Evolutionary conservation across 2,797 vertebrate genomes (phyloP), one percentile per base, ranked within the genome.

Genomic region (Sebastiscus albofasciatus): DNA sequence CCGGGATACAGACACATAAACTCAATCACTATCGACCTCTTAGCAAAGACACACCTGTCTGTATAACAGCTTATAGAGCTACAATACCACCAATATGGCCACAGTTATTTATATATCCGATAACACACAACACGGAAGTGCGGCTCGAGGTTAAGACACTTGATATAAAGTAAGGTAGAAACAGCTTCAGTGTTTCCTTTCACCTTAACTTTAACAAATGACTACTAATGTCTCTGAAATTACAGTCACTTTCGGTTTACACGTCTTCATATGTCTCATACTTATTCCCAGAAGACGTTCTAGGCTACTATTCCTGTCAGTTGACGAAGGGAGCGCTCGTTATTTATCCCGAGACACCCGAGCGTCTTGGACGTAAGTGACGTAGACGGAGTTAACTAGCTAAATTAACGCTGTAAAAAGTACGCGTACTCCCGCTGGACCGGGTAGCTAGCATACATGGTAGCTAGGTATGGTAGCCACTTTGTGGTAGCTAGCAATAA

Each of bases 61-160:
- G 1, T 1, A 9, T 1, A 9, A 20, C 8, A 4, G 18, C 11
- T 27, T 7, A 9, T 8, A 2, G 0, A 11, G 26, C n/a, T 14
- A 1, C 20, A 2, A 1, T 8, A 5, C n/a, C 24, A 14, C 67
- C 3, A 10, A 8, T 27, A 5, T 18, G 3, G 27, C 0, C 9
- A 3, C 27, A 49, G 11, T 2, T 22, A 49, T 18, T 39, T 33
- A 5, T 3, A 24, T 24, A 24, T 24, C 24, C 24, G 24, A 24
- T 24, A 16, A 1, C n/a, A 9, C 55, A 39, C 54, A 79, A 85
- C 54, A 13, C 81, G 71, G 82, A 87, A 87, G 74, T 81, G 22
- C 18, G 3, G 2, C 1, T 36, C 33, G 6, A 64, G 16, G 0
- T 16, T 16, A 20, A 49, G 26, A 67, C 64, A 22, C 13, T 31